A percentile compares a stretch with the other conserved stretches of the same genome.
Evolutionary conservation across 2,888 invertebrate species (phyloP).

Genomic region (Drosophila multiciliata): DNA sequence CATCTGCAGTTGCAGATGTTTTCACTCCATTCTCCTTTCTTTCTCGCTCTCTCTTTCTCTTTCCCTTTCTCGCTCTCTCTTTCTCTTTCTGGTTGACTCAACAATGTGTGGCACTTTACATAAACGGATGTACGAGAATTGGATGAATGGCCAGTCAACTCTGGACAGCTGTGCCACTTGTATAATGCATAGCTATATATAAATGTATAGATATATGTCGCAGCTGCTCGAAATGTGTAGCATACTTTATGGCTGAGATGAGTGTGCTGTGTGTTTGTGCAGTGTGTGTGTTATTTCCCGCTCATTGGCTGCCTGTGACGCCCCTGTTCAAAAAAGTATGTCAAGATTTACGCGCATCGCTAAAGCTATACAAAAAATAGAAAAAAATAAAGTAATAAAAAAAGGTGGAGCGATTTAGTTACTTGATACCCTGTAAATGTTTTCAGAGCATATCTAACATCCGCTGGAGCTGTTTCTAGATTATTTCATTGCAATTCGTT

Average conservation of each 20-base stretch:
- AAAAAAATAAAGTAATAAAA: slow-evolving; percentile 22
- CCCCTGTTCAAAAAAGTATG: slow-evolving; percentile 61
- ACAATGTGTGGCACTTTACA: slow-evolving; percentile 56
- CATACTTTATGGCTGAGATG: slow-evolving; percentile 51
- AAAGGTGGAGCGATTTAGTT: slow-evolving; percentile 11
- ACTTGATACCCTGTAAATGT: slow-evolving; percentile 30
- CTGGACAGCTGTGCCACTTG: slow-evolving; percentile 57
- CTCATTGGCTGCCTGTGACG: slow-evolving; percentile 33
- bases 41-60: not conserved
- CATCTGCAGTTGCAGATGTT: slow-evolving; percentile 18
- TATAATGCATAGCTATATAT: slow-evolving; percentile 40
- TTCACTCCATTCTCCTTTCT: not conserved
- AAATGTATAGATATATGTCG: slow-evolving; percentile 8
- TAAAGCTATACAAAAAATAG: slow-evolving; percentile 58
- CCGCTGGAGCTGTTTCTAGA: not conserved
- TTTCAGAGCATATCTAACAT: not conserved
- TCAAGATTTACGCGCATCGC: slow-evolving; percentile 81
- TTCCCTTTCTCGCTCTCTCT: not conserved
- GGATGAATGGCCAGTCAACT: slow-evolving; percentile 62
- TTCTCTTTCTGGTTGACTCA: slow-evolving; percentile 15
- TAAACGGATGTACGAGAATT: slow-evolving; percentile 55
- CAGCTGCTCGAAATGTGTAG: slow-evolving; percentile 55
- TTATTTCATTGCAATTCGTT: not conserved
- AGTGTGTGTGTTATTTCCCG: slow-evolving; percentile 5
- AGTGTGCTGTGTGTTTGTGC: slow-evolving; percentile 6